phyloP scores from a whole-genome alignment of 2,797 vertebrate genomes.

The Zalophus californianus region DNA sequence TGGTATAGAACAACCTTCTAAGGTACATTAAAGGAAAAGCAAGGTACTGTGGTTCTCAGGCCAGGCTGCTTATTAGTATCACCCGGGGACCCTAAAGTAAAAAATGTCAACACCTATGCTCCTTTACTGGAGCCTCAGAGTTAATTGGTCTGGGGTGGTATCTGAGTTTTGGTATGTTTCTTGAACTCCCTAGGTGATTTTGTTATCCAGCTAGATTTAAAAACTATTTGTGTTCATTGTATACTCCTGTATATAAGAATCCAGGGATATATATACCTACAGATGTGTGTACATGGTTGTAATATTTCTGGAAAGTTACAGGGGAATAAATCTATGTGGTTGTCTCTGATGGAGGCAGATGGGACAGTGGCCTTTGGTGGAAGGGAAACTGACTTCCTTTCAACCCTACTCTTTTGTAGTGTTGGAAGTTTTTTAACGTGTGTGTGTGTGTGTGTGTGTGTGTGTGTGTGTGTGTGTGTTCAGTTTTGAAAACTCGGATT shows the following conservation, averaged over 20 bases:
- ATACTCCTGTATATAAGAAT: background rate
- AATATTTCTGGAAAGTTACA: slow-evolving; percentile 22
- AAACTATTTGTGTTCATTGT: background rate
- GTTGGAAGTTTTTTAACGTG: background rate
- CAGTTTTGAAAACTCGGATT: background rate
- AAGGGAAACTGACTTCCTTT: background rate
- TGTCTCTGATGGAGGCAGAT: background rate
- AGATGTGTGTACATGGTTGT: background rate
- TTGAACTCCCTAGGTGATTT: slow-evolving; percentile 17
- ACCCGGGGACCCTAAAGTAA: background rate
- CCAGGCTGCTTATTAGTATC: background rate
- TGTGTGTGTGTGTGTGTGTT: background rate
- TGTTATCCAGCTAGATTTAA: background rate
- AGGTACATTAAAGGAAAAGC: background rate
- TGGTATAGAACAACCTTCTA: background rate
- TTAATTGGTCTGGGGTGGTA: background rate
- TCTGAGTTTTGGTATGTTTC: background rate
- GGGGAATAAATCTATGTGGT: background rate
- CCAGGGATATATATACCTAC: background rate
- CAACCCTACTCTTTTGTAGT: background rate
- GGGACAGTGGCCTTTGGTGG: background rate
- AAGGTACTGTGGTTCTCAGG: background rate
- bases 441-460: background rate
- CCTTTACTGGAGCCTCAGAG: background rate
- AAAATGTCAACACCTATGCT: background rate